Base-by-base conservation (phyloP, 2,888 invertebrate genomes). In the Idaea biselata region DNA sequence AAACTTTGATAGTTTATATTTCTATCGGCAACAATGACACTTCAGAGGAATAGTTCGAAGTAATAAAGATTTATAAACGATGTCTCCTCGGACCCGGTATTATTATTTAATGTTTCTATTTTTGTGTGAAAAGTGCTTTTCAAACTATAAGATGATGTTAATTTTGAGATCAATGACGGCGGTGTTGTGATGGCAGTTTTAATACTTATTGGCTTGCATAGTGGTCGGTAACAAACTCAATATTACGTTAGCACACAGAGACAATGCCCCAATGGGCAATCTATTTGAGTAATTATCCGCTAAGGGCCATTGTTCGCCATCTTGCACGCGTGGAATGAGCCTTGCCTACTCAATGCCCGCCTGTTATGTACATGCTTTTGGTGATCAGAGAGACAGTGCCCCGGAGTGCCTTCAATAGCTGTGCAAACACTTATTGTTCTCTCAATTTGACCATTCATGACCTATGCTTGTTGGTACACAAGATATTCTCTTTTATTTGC, bases 201-300 rank as follows among this genome's bases (percentile, higher is more conserved):
- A 71, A 78, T 77, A 74, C 77, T 79, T 78, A 25, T 25, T 1
- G 25, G 25, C 25, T 25, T 75, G 76, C 80, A 80, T 80, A 77
- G 78, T 68, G 79, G 79, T 78, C 79, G 78, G 81, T 79, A 82
- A 82, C 83, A 79, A 83, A 80, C 79, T 79, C 80, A 80, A 83
- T 87, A 88, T 85, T 84, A 84, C 79, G 78, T 82, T 78, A 77
- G 81, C 78, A 82, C 80, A 83, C 80, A 85, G 82, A 87, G 87
- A 89, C 90, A 91, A 92, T 89, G 83, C 89, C 86, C 89, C 87
- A 91, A 90, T 89, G 89, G 91, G 89, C 91, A 89, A 91, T 91
- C 91, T 90, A 91, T 92, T 91, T 91, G 91, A 92, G 91, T 91
- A 91, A 92, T 91, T 91, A 91, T 89, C 84, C 89, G 86, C 91